A percentile compares a stretch with the other conserved stretches of the same genome.
Conservation (phyloP, 2,113 vertebrate species). For the Mobula hypostoma region DNA sequence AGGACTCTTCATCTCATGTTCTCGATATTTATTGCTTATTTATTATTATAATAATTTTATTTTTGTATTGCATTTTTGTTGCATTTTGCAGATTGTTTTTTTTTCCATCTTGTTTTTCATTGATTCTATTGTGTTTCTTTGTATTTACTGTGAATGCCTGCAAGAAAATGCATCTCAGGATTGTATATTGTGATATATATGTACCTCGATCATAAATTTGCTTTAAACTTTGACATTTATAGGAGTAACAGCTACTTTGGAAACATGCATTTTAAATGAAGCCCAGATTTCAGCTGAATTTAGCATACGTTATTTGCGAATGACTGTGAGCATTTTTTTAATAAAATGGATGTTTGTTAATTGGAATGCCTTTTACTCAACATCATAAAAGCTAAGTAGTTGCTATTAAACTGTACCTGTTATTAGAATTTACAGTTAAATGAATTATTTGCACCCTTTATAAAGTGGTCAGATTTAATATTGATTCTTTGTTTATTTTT, state of each 20-base stretch:
- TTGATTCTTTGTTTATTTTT: constrained; percentile 5
- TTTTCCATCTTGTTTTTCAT: no score
- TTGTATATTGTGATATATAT: no score
- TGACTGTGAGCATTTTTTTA: not conserved
- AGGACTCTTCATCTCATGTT: no score
- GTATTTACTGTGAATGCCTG: no score
- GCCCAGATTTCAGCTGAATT: not conserved
- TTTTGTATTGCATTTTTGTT: no score
- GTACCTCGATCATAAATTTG: no score
- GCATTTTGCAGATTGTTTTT: no score
- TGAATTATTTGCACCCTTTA: not conserved
- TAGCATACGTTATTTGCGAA: not conserved
- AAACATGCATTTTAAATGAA: not conserved
- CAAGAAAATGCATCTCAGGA: no score
- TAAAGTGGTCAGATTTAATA: not conserved
- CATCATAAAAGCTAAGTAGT: not conserved
- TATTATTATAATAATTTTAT: no score
- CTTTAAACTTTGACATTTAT: no score
- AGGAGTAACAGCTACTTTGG: not conserved
- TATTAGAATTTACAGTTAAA: not conserved
- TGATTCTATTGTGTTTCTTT: no score
- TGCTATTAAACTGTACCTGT: not conserved
- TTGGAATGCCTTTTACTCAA: not conserved
- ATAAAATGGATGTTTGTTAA: not conserved
- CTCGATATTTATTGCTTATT: no score